phyloP scores from a whole-genome alignment of 2,888 invertebrate genomes.

The Drosophila kokeensis region DNA sequence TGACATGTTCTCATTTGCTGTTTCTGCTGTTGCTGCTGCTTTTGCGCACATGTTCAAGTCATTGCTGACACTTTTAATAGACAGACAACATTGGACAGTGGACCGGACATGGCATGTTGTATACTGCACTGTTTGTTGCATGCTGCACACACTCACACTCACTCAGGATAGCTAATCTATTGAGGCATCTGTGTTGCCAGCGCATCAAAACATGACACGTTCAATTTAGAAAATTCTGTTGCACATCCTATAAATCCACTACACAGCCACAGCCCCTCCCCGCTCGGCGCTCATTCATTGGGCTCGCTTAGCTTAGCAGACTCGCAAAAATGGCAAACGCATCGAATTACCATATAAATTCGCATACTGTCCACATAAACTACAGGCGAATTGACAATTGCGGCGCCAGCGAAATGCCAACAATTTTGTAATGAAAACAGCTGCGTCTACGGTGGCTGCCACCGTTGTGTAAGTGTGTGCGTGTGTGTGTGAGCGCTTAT shows the following conservation, averaged over 20 bases:
- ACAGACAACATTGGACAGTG: conserved; percentile 55
- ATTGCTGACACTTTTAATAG: conserved; percentile 75
- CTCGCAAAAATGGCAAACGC: conserved; percentile 56
- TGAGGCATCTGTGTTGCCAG: conserved; percentile 71
- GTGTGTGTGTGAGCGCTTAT: neutral
- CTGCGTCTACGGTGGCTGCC: too few relatives aligned
- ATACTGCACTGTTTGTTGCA: conserved; percentile 39
- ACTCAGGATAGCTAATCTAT: conserved; percentile 73
- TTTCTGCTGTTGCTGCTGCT: conserved; percentile 24
- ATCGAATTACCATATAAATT: conserved; percentile 75
- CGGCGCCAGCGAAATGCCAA: conserved; percentile 64
- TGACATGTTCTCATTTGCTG: conserved; percentile 59
- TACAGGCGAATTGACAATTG: conserved; percentile 77
- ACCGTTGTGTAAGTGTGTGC: conserved; percentile 1
- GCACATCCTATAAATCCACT: conserved; percentile 13
- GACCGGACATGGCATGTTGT: conserved; percentile 27
- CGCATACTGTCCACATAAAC: conserved; percentile 73
- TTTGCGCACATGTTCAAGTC: conserved; percentile 48
- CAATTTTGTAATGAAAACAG: conserved; percentile 76
- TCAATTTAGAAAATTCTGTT: conserved; percentile 58
- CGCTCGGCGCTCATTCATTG: conserved; percentile 23
- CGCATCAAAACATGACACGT: conserved; percentile 70
- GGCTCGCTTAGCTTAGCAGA: conserved; percentile 25
- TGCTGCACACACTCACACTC: conserved; percentile 28
- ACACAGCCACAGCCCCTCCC: neutral